Conservation (phyloP, 92 coral and sea anemone genomes). For the Meandrina meandrites region DNA sequence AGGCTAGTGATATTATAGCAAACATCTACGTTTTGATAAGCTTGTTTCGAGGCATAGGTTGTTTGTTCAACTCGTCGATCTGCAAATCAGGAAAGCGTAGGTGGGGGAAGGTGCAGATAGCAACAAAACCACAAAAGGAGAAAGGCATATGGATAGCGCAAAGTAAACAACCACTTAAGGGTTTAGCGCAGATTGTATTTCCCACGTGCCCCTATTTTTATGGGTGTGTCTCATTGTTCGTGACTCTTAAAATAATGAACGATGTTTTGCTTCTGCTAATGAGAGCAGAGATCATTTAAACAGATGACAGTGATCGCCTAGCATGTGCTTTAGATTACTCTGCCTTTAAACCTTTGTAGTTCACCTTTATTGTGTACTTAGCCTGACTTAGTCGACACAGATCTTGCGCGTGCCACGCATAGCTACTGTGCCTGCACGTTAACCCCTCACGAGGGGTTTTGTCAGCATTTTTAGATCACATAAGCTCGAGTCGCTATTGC, state of each 20-base stretch:
- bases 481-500: background rate
- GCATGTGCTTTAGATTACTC: constrained; percentile 57
- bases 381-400: background rate
- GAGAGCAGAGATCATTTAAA: constrained; percentile 41
- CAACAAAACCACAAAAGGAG: constrained; percentile 46
- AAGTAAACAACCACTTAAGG: constrained; percentile 75
- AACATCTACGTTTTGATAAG: constrained; percentile 13
- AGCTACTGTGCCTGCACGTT: background rate
- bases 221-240: constrained; percentile 89
- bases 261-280: constrained; percentile 68
- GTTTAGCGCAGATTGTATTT: constrained; percentile 65
- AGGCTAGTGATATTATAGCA: constrained; percentile 1
- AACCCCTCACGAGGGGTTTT: constrained; percentile 16
- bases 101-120: constrained; percentile 23
- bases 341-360: background rate
- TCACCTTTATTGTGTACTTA: background rate
- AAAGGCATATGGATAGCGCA: constrained; percentile 66
- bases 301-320: constrained; percentile 51
- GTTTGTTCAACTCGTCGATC: constrained; percentile 17
- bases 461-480: background rate
- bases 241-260: constrained; percentile 53
- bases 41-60: constrained; percentile 6
- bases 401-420: background rate
- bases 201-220: constrained; percentile 79
- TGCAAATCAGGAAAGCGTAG: constrained; percentile 24